phyloP scores from a whole-genome alignment of 2,797 vertebrate genomes.

The Siniperca obscura region DNA sequence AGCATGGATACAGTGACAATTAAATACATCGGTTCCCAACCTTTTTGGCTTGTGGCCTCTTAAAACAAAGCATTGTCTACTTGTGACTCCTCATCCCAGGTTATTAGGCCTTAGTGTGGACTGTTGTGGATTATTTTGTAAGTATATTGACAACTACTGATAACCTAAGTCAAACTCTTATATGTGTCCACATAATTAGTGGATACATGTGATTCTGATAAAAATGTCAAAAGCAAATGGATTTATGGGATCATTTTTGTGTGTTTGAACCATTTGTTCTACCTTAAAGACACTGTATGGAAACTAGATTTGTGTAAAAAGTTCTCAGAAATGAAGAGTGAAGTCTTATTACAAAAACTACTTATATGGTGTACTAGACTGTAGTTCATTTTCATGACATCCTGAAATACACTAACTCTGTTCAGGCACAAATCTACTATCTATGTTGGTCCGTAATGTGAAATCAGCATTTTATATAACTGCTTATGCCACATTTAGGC shows the following conservation, averaged over 20 bases:
- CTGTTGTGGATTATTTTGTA: not conserved
- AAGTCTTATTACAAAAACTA: conserved; percentile 7
- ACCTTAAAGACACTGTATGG: not conserved
- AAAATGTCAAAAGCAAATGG: not conserved
- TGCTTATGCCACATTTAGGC: conserved; percentile 50
- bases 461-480: conserved; percentile 28
- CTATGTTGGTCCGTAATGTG: not conserved
- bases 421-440: not conserved
- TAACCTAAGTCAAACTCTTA: not conserved
- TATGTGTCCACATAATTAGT: not conserved
- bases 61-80: not conserved
- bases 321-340: not conserved
- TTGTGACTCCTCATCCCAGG: conserved; percentile 2
- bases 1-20: not conserved
- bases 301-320: not conserved
- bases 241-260: conserved; percentile 7
- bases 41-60: conserved; percentile 1
- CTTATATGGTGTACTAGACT: not conserved
- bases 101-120: not conserved
- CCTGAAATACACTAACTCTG: not conserved
- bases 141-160: not conserved
- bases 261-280: not conserved
- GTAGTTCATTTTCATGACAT: not conserved
- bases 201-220: not conserved
- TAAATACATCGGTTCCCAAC: not conserved